Conservation (phyloP, 37 sponge, comb jelly and placozoan species). For the Crambe crambe region DNA sequence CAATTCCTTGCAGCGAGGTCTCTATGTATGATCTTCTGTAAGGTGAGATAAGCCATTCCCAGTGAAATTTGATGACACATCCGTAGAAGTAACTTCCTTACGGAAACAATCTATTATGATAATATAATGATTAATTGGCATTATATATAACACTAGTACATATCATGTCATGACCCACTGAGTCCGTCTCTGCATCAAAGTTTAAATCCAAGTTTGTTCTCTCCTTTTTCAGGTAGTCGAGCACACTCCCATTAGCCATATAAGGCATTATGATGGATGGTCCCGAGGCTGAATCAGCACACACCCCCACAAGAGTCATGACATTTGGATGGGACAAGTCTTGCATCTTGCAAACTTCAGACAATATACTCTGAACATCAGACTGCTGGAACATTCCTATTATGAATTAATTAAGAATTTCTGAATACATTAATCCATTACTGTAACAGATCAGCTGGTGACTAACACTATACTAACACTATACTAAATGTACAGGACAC, state of each 20-base stretch:
- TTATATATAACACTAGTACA: too few relatives aligned
- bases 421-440: too few relatives aligned
- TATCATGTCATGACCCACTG: neutral
- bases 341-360: constrained; percentile 42
- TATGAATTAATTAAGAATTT: too few relatives aligned
- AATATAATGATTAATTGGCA: too few relatives aligned
- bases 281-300: constrained; percentile 6
- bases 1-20: constrained; percentile 44
- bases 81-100: constrained; percentile 14
- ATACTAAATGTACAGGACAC: too few relatives aligned
- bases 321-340: constrained; percentile 39
- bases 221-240: constrained; percentile 35
- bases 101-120: constrained; percentile 24
- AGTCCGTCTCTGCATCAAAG: constrained; percentile 5
- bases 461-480: too few relatives aligned
- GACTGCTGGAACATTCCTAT: neutral
- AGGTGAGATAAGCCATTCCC: constrained; percentile 37
- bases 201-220: constrained; percentile 1
- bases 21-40: constrained; percentile 21
- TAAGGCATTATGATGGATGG: constrained; percentile 39
- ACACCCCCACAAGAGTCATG: constrained; percentile 49
- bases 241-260: constrained; percentile 54
- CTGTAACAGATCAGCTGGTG: too few relatives aligned
- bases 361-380: constrained; percentile 20
- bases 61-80: constrained; percentile 34